Percentiles rank a stretch among this genome's conserved stretches.
Conservation (phyloP, 2,888 invertebrate species). For the Drosophila kambysellisi region DNA sequence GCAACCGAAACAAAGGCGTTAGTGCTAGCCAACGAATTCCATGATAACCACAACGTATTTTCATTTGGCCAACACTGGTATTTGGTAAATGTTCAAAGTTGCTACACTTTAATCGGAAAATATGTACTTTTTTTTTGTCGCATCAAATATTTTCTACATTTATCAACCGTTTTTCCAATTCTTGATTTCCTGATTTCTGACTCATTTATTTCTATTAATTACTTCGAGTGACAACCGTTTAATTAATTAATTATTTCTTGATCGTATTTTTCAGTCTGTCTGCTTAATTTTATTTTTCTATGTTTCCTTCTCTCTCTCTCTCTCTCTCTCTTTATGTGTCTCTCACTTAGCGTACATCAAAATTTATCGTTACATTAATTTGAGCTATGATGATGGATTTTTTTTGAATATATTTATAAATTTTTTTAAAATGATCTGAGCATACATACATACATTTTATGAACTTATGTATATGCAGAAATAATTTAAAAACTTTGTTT, state of each 20-base stretch:
- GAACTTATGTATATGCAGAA: neutral
- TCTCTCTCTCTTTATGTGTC: neutral
- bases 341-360: neutral
- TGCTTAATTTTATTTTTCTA: neutral
- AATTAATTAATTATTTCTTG: neutral
- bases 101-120: neutral
- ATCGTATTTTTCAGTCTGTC: neutral
- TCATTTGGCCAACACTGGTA: neutral
- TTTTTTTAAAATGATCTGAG: neutral
- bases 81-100: neutral
- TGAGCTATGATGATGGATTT: neutral
- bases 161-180: neutral
- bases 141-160: neutral
- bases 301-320: neutral
- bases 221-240: neutral
- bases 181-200: neutral
- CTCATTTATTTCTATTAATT: neutral
- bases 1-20: conserved; percentile 29
- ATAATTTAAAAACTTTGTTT: conserved; percentile 13
- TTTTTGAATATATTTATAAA: neutral
- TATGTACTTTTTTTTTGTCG: neutral
- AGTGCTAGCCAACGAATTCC: conserved; percentile 50
- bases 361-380: neutral
- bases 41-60: conserved; percentile 51
- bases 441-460: neutral